These are phyloP conservation scores for Pseudomyrmex gracilis DNA, from an alignment of 1,140 invertebrate genomes.

Conservation along the genomic window DNA sequence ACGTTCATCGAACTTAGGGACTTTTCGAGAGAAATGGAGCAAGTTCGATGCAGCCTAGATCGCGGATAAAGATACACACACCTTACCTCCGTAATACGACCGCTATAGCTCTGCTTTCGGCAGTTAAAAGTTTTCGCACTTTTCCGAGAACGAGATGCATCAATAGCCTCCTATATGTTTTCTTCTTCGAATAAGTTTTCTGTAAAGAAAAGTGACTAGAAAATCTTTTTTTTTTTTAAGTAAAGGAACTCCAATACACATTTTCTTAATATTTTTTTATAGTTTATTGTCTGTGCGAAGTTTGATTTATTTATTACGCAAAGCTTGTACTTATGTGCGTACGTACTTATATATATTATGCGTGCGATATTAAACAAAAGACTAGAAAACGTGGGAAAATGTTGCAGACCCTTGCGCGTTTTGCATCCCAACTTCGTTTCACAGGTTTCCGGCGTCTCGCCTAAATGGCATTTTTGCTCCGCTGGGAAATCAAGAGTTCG, in stretches of 20 bases:
- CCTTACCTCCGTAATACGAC: constrained; percentile 31
- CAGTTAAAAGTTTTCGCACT: constrained; percentile 48
- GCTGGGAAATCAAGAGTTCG: constrained; percentile 78
- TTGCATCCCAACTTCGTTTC: constrained; percentile 34
- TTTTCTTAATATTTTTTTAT: no score
- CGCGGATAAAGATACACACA: constrained; percentile 51
- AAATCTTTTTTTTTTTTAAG: not conserved
- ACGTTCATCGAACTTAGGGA: constrained; percentile 62
- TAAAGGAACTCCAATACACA: no score
- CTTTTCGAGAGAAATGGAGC: constrained; percentile 58
- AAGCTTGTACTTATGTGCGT: not conserved
- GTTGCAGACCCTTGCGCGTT: not conserved
- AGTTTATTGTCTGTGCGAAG: no score
- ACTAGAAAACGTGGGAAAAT: constrained; percentile 15
- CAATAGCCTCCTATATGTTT: constrained; percentile 20
- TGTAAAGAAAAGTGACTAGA: not conserved
- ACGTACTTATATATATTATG: not conserved
- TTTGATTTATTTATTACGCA: not conserved
- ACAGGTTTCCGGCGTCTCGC: constrained; percentile 25
- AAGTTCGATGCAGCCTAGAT: constrained; percentile 53
- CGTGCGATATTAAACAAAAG: constrained; percentile 6
- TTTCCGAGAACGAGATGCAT: constrained; percentile 33
- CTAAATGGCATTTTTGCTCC: constrained; percentile 75
- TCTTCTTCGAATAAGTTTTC: not conserved
- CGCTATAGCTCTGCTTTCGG: constrained; percentile 40